phyloP scores from a whole-genome alignment of 2,888 invertebrate genomes.

The Apamea anceps region DNA sequence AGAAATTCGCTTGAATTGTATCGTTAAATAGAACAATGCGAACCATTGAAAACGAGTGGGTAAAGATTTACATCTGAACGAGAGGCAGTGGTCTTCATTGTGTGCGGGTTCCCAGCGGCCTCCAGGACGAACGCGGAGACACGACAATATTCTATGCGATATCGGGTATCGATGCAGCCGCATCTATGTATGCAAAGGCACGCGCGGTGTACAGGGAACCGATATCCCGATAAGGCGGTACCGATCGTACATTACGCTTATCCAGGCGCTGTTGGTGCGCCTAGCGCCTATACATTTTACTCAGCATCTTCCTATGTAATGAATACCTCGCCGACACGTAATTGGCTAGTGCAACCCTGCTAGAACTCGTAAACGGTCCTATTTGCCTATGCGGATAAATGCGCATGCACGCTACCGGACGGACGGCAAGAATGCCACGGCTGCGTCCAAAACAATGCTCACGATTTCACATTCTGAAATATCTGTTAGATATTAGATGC shows the following conservation, averaged over 20 bases:
- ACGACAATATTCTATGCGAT: constrained; percentile 79
- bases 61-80: constrained; percentile 81
- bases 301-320: constrained; percentile 81
- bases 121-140: constrained; percentile 73
- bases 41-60: constrained; percentile 79
- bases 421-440: constrained; percentile 61
- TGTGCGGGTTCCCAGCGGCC: constrained; percentile 71
- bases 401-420: constrained; percentile 62
- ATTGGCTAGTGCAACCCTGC: constrained; percentile 78
- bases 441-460: constrained; percentile 70
- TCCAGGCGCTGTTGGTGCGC: constrained; percentile 76
- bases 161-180: constrained; percentile 78
- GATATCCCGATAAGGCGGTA: constrained; percentile 83
- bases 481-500: constrained; percentile 54
- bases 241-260: constrained; percentile 85
- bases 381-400: constrained; percentile 67
- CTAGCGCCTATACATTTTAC: constrained; percentile 80
- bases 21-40: constrained; percentile 82
- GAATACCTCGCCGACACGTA: constrained; percentile 82
- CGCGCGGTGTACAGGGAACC: constrained; percentile 80
- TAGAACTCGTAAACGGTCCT: constrained; percentile 75
- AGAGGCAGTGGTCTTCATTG: constrained; percentile 79
- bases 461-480: constrained; percentile 65
- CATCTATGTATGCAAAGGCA: constrained; percentile 83
- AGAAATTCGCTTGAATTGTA: constrained; percentile 80